Base-by-base conservation (phyloP, 2,113 vertebrate species). In the Natator depressus region DNA sequence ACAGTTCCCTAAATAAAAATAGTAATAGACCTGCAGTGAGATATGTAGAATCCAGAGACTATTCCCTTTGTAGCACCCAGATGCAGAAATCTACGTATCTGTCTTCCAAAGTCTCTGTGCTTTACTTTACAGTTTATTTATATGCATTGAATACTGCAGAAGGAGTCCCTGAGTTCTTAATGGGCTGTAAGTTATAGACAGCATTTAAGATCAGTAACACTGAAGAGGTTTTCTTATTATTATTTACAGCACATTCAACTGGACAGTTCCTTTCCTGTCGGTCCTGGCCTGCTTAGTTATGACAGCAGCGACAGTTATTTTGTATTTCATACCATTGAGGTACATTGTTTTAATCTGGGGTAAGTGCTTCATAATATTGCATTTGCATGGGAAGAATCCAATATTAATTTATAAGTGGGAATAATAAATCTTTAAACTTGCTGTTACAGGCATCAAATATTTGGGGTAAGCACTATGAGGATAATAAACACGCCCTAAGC, bases 301-400 rank as follows among this genome's bases (percentile, higher is more conserved):
- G 79, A 96, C 97, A 81, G 93, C 96, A n/a, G 98, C 98, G 54
- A 99, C 99, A 4, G 12, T 97, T 10, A 22, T 98, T 6, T 89
- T 99, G 75, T 99, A 99, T 95, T 98, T 98, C 83, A 97, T 99
- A 96, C 99, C 99, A 0, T 97, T 99, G 89, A 98, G 99, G 91
- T 99, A 99, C 96, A 98, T 99, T 85, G 91, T 99, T 97, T 98
- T 99, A 96, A 97, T 99, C 95, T 99, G 99, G 99, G 99, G 99
- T 99, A 99, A 99, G 99, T 99, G 82, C 78, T 94, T 87, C 38
- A 7, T 19, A 0, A 8, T 78, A 54, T 96, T 84, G 81, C 83
- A 24, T 79, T 96, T 96, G 35, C 90, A 80, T 90, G 94, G 76
- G 50, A 90, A 96, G 83, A 96, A 90, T 84, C 55, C 85, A 93